Base-by-base conservation (phyloP, 2,113 vertebrate species). In the Taurulus bubalis region DNA sequence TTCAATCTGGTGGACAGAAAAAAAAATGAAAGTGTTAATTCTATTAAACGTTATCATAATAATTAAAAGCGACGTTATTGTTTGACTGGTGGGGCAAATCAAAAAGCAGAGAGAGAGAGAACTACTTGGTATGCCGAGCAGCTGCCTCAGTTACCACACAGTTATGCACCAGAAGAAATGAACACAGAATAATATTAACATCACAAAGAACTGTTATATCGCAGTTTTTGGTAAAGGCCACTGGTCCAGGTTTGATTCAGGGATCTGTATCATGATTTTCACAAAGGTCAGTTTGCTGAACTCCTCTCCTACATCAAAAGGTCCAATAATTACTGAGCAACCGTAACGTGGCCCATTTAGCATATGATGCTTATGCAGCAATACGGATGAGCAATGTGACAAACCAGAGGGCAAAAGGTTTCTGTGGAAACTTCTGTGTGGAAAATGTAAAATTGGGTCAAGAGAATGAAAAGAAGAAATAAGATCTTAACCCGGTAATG, bases 11-110 rank as follows among this genome's bases (percentile, higher is more conserved):
- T 60, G 53, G 24, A 53, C 12, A 5, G 16, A 42, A 42, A 26
- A 26, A 64, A 73, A 34, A 34, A 32, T 83, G 18, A 24, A 28
- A 8, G 53, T 82, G 60, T 8, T 10, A 6, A 47, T 28, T 83
- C 36, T 40, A 26, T 42, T 84, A 20, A 64, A 70, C 26, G 30
- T 59, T 28, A 64, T 53, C 32, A 42, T 40, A 38, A 26, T 55
- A 58, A 82, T 75, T 47, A 34, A 53, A 76, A 51, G 12, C 22
- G 36, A 66, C 45, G 65, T 59, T 18, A 2, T 51, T 36, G 24
- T 77, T 80, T 30, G 22, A 36, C 53, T 53, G 14, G 15, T 5
- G n/a, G 65, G 22, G 16, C 18, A 26, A 69, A 49, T 75, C 24
- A 42, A 18, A 63, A 51, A 5, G 7, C 16, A 53, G 18, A 20